Evolutionary conservation across 2,888 invertebrate genomes (phyloP), one percentile per base, ranked within the genome.

Genomic region (Leptopilina myrica): DNA sequence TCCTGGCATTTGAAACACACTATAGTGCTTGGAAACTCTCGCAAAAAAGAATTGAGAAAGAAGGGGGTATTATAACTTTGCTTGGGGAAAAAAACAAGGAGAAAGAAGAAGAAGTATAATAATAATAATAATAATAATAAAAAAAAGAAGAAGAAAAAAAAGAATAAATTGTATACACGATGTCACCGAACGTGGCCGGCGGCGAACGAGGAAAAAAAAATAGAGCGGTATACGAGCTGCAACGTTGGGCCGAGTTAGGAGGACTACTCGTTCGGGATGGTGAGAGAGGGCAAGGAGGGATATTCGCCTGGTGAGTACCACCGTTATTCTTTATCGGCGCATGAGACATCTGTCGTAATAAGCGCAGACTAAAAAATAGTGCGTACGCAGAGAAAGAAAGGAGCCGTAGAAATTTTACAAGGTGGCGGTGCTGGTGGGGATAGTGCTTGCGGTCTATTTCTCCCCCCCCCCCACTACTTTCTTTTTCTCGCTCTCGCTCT

Each of bases 321-420:
- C 82, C 86, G 86, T 87, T 89, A 90, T 90, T 90, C 91, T 91
- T 92, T 90, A 91, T 91, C 90, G 90, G 89, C 93, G 92, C 93
- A 93, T 93, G 93, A 93, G 93, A 93, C 94, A 93, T 94, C 93
- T 93, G 93, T 93, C 93, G 93, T 93, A 93, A 93, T 93, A 93
- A 93, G 93, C 93, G 92, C 92, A 92, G 93, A 93, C 93, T 93
- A 93, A 93, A 93, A 93, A 93, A 93, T 94, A 93, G 93, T 93
- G 94, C 93, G 93, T 93, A 93, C 92, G 81, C 81, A 78, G 79
- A 79, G 82, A 79, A 79, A 82, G 59, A 79, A 80, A 79, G 59
- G 80, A 80, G 78, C 43, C 49, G 59, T 20, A 77, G 81, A 79
- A 80, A 83, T 76, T 78, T 78, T 78, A 79, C 76, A 73, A 77